Conservation (phyloP, 2,797 vertebrate genomes). For the Typhlichthys eigenmanni region DNA sequence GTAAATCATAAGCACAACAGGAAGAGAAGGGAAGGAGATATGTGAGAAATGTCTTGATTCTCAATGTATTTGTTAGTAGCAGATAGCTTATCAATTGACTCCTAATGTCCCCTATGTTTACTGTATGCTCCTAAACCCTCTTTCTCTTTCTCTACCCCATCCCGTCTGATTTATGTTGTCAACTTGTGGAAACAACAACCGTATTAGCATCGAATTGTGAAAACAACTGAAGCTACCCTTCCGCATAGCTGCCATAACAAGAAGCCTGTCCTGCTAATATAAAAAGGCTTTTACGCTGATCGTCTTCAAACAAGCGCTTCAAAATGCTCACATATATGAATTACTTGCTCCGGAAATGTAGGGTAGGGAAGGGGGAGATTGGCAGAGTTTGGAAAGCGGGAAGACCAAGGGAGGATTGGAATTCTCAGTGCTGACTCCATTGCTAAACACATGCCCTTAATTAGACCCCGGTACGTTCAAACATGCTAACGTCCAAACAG, state of each 20-base stretch:
- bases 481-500: too few species aligned
- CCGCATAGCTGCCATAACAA: slow-evolving; percentile 67
- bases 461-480: too few species aligned
- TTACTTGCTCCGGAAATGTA: slow-evolving; percentile 13
- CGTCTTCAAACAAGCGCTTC: slow-evolving; percentile 73
- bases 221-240: slow-evolving; percentile 61
- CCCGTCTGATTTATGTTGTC: slow-evolving; percentile 26
- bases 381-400: too few species aligned
- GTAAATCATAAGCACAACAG: slow-evolving; percentile 26
- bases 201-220: slow-evolving; percentile 40
- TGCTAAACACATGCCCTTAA: too few species aligned
- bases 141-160: slow-evolving; percentile 1
- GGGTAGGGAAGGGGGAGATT: too few species aligned
- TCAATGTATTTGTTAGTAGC: slow-evolving; percentile 68
- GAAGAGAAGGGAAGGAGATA: slow-evolving; percentile 3
- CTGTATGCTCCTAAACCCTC: slow-evolving; percentile 53
- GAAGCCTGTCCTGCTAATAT: slow-evolving; percentile 75
- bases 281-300: slow-evolving; percentile 83
- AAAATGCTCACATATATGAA: slow-evolving; percentile 73
- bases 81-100: slow-evolving; percentile 53
- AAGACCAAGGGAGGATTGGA: too few species aligned
- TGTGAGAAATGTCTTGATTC: slow-evolving; percentile 15
- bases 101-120: slow-evolving; percentile 64
- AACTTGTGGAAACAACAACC: slow-evolving; percentile 56
- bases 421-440: too few species aligned